These are phyloP conservation scores for Lapara coniferarum DNA, from an alignment of 2,888 invertebrate genomes.

Conservation along the genomic window DNA sequence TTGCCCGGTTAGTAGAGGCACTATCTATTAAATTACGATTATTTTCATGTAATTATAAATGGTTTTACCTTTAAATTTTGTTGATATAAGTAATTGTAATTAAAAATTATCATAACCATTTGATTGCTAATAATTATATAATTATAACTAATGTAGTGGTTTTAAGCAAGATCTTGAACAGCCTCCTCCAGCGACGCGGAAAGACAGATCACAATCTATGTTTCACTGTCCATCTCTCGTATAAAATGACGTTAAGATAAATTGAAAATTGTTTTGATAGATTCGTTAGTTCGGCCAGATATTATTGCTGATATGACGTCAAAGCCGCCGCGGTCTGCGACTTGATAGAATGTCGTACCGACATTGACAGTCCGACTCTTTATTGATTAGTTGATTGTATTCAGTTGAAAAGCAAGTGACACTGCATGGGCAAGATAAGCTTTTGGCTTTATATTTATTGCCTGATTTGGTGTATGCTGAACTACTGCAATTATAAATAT, in stretches of 20 bases:
- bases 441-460: slow-evolving; percentile 2
- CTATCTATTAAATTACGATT: too few species aligned
- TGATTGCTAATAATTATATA: slow-evolving; percentile 7
- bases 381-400: slow-evolving; percentile 24
- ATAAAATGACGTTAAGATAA: slow-evolving; percentile 22
- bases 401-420: slow-evolving; percentile 17
- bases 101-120: not conserved
- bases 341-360: slow-evolving; percentile 20
- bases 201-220: slow-evolving; percentile 21
- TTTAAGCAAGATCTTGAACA: not conserved
- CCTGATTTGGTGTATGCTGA: not conserved
- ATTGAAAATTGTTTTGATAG: slow-evolving; percentile 24
- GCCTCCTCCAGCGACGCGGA: slow-evolving; percentile 5
- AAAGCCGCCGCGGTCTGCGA: slow-evolving; percentile 24
- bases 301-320: slow-evolving; percentile 22
- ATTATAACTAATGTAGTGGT: not conserved
- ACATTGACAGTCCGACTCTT: slow-evolving; percentile 5
- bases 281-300: slow-evolving; percentile 20
- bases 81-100: not conserved
- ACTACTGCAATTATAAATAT: not conserved
- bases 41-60: too few species aligned
- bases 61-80: too few species aligned
- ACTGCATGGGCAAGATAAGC: slow-evolving; percentile 13
- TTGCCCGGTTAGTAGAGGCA: too few species aligned
- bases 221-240: slow-evolving; percentile 15